phyloP scores from a whole-genome alignment of 2,888 invertebrate species.

The Polydesmus complanatus region DNA sequence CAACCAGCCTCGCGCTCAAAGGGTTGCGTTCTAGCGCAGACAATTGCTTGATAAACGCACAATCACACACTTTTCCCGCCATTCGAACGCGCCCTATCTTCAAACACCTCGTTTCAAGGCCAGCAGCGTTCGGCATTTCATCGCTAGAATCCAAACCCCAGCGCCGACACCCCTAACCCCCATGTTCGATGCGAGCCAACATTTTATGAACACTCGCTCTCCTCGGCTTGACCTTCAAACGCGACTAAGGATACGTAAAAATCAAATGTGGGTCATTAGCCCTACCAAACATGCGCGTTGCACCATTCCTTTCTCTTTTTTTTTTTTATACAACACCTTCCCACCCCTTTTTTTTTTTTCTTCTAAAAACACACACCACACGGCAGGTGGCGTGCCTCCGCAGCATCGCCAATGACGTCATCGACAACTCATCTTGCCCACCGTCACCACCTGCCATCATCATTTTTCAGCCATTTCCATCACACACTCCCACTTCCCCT shows the following conservation, averaged over 20 bases:
- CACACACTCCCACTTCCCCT: too few species aligned
- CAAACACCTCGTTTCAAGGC: background rate
- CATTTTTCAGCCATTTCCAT: too few species aligned
- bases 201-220: too few species aligned
- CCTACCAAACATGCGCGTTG: background rate
- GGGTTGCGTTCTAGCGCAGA: background rate
- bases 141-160: background rate
- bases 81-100: background rate
- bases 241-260: background rate
- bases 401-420: background rate
- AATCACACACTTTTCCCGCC: background rate
- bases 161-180: background rate
- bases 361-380: too few species aligned
- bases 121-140: background rate
- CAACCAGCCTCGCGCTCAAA: background rate
- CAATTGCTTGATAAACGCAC: background rate
- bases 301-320: background rate
- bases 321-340: too few species aligned
- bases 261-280: slow-evolving; percentile 3
- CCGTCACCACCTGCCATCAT: background rate
- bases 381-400: background rate
- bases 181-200: too few species aligned
- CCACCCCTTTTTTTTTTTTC: too few species aligned
- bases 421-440: background rate
- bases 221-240: slow-evolving; percentile 2